phyloP scores from a whole-genome alignment of 2,797 vertebrate species.

The Pangasius mekongensis region DNA sequence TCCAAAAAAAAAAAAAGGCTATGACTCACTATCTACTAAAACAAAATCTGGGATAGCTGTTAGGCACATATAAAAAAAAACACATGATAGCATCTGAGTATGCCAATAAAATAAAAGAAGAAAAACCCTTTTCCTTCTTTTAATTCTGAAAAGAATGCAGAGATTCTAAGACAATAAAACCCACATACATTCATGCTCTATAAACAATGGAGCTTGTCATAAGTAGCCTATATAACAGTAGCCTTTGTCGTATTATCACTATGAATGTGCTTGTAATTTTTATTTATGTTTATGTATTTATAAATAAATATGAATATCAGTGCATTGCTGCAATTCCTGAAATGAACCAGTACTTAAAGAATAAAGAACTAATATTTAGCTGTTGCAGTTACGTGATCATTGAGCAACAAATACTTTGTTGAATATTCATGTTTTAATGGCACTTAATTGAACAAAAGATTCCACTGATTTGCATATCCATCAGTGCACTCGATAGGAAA shows the following conservation, averaged over 20 bases:
- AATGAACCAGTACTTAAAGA: constrained; percentile 28
- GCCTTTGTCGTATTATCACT: neutral
- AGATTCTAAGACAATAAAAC: constrained; percentile 68
- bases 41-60: constrained; percentile 56
- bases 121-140: constrained; percentile 31
- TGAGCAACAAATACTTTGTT: constrained; percentile 48
- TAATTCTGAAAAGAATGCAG: constrained; percentile 58
- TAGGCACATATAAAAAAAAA: constrained; percentile 32
- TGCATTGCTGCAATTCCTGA: neutral
- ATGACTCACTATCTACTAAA: constrained; percentile 70
- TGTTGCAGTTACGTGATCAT: constrained; percentile 40
- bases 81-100: constrained; percentile 56
- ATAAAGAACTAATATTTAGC: constrained; percentile 42
- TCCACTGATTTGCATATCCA: constrained; percentile 48
- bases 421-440: constrained; percentile 52
- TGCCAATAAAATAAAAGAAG: constrained; percentile 51
- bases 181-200: constrained; percentile 50
- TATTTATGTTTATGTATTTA: constrained; percentile 36
- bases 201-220: constrained; percentile 61
- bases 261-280: neutral
- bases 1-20: constrained; percentile 64
- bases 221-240: constrained; percentile 52
- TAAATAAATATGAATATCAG: constrained; percentile 24
- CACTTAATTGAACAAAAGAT: constrained; percentile 53
- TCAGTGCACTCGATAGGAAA: constrained; percentile 47